Conservation (phyloP, 2,113 vertebrate genomes). For the Prietella phreatophila region DNA sequence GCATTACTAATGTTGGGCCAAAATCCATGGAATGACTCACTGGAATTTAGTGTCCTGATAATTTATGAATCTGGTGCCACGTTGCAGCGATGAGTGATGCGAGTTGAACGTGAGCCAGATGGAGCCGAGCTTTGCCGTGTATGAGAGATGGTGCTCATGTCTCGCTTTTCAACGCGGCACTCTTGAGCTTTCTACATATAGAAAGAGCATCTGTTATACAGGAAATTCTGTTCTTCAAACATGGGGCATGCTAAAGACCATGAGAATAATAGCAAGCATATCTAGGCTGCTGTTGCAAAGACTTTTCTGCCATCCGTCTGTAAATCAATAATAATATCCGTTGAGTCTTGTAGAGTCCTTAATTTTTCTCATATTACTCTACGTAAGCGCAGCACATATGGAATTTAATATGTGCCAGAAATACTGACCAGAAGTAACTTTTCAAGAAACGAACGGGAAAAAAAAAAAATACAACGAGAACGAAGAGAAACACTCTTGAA, state of each 20-base stretch:
- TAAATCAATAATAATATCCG: too few relatives aligned
- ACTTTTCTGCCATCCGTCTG: too few relatives aligned
- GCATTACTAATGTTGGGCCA: background rate
- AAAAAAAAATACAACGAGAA: too few relatives aligned
- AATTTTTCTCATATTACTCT: too few relatives aligned
- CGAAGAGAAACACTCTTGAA: too few relatives aligned
- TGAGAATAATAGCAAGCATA: background rate
- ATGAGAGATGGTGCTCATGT: background rate
- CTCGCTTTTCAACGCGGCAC: background rate
- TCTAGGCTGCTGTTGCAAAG: background rate
- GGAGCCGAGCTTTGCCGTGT: background rate
- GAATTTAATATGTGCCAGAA: too few relatives aligned
- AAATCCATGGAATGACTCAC: background rate
- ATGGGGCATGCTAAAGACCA: background rate
- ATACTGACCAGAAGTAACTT: too few relatives aligned
- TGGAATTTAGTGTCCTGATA: background rate
- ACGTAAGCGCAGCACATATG: too few relatives aligned
- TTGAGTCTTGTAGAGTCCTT: too few relatives aligned
- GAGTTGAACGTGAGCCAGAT: background rate
- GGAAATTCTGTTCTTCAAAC: background rate
- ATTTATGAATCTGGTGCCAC: constrained; percentile 7
- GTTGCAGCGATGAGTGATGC: constrained; percentile 12
- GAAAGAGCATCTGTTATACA: background rate
- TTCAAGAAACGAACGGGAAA: too few relatives aligned
- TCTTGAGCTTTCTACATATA: background rate